Base-by-base conservation (phyloP, 2,888 invertebrate genomes). In the Tenthredo mesomela region DNA sequence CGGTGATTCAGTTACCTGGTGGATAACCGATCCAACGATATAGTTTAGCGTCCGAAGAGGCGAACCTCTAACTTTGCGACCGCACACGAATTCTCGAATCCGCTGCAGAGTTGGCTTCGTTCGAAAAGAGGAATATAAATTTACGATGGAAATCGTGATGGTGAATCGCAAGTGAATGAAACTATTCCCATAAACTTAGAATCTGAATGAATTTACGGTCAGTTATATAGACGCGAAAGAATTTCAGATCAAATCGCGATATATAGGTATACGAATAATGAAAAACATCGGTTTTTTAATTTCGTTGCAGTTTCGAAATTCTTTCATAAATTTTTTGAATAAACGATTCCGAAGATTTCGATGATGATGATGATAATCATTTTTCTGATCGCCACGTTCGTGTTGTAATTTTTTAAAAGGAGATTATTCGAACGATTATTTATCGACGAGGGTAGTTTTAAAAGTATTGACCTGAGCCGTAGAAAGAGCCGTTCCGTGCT, bases 401-500 rank as follows among this genome's bases (percentile, higher is more conserved):
- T 3, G 37, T 54, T 7, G 50, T 1, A 18, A n/a, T 33, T 67
- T 33, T 25, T 4, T 6, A 18, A 67, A 10, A 18, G 2, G 5
- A 12, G 33, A 33, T 80, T n/a, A n/a, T 54, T 77, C 3, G 6
- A 54, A 77, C 50, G 77, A 50, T 5, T 21, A n/a, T 43, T 54
- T 25, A 33, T 50, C 47, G 50, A 18, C 43, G 29, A 37, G 61
- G 58, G 21, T 37, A 37, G 71, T 67, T 54, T 70, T 40, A 82
- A 85, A 85, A 82, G 50, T 85, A 85, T 85, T 80, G 84, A 85
- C 82, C 82, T 12, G 12, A 25, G 25, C 40, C 15, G 84, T 83
- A n/a, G 84, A 80, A 33, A 33, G 77, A 86, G 86, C 92, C 89
- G 87, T 87, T 88, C 87, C 88, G 86, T 92, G 89, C 91, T 91